phyloP scores from a whole-genome alignment of 2,888 invertebrate genomes.

The Ypsolopha sequella region DNA sequence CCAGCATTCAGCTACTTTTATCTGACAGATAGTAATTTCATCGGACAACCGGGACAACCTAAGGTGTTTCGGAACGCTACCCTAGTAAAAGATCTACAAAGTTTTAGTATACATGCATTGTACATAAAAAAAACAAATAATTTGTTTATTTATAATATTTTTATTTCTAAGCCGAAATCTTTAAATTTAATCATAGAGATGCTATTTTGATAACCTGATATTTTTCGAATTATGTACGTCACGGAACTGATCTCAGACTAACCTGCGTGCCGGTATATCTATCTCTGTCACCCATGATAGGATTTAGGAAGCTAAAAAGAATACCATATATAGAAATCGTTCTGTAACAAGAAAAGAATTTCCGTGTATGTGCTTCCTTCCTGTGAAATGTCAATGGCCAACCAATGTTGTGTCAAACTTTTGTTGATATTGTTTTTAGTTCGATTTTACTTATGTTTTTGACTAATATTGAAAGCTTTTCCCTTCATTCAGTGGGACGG shows the following conservation, averaged over 20 bases:
- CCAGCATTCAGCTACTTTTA: too few relatives aligned
- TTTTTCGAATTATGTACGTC: too few relatives aligned
- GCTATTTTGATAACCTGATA: too few relatives aligned
- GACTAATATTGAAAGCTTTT: conserved; percentile 19
- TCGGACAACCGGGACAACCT: too few relatives aligned
- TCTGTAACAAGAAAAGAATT: conserved; percentile 12
- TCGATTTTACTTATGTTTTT: not conserved
- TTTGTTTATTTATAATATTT: too few relatives aligned
- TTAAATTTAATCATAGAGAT: too few relatives aligned
- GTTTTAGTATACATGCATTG: too few relatives aligned
- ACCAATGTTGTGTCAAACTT: conserved; percentile 45
- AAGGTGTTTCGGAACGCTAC: too few relatives aligned
- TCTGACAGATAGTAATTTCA: too few relatives aligned
- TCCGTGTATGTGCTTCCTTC: conserved; percentile 22
- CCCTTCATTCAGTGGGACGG: conserved; percentile 33
- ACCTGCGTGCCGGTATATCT: conserved; percentile 24
- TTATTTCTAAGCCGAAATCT: too few relatives aligned
- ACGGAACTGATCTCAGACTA: conserved; percentile 6
- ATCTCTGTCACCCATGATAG: conserved; percentile 14
- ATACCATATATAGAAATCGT: conserved; percentile 11
- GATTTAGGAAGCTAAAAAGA: conserved; percentile 7
- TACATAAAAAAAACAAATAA: too few relatives aligned
- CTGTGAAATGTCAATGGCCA: conserved; percentile 38
- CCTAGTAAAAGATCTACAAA: too few relatives aligned
- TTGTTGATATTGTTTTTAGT: conserved; percentile 55